Base-by-base conservation (phyloP, 2,797 vertebrate species). In the Phataginus tetradactyla region DNA sequence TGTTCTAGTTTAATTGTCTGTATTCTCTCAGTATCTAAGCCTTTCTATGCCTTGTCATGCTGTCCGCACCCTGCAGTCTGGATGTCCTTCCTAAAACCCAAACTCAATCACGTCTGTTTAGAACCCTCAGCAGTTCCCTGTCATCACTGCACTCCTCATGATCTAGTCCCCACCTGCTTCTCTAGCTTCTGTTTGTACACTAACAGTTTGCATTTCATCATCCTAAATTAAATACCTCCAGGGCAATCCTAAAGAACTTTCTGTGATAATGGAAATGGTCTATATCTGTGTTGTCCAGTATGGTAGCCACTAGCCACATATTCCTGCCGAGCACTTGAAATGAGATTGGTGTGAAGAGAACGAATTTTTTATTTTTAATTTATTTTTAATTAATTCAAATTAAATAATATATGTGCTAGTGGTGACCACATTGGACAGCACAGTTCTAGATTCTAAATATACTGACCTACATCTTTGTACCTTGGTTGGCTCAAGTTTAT, bases 311-410 rank as follows among this genome's bases (percentile, higher is more conserved):
- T 14, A 27, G 20, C 29, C 8, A 1, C 37, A 9, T 0, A 3
- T 37, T 21, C 63, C 68, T 80, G 2, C 15, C 61, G 11, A 64
- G 64, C 4, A 3, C 51, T 61, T 86, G 32, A 91, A 14, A 77
- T 86, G 42, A 1, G 1, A 1, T 66, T 75, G 15, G 42, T 84
- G 3, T 90, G 45, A 45, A 10, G 68, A 37, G 17, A 84, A 68
- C 12, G 1, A 15, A 39, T 15, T 39, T 57, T 85, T 32, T 7
- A 71, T 75, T 91, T 75, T 91, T 11, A 14, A 39, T 13, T 95
- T 92, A 29, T 37, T 79, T 90, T 93, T 77, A 61, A 32, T 55
- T 84, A 57, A 25, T 42, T 90, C 75, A 45, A 8, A 14, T 27
- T 45, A 45, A 45, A 45, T 45, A 45, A 11, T 13, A 0, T 64